Conservation (phyloP, 2,888 invertebrate genomes). For the Sipha maydis region DNA sequence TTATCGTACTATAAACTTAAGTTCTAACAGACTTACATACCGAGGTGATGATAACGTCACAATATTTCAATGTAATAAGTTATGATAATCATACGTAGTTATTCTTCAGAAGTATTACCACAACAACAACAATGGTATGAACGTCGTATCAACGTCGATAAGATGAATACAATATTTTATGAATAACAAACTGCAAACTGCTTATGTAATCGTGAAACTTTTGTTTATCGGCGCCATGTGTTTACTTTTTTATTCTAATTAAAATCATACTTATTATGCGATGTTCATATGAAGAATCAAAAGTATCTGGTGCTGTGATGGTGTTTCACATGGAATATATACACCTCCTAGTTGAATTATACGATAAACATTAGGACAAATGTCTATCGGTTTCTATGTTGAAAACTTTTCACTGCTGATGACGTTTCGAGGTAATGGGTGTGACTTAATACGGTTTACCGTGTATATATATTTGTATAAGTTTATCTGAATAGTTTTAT, state of each 20-base stretch:
- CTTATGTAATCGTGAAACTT: neutral
- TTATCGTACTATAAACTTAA: too few species aligned
- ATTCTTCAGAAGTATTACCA: too few species aligned
- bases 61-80: too few species aligned
- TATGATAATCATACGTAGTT: too few species aligned
- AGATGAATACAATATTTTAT: neutral
- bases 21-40: too few species aligned
- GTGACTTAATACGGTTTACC: neutral
- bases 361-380: neutral
- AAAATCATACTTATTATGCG: neutral
- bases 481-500: too few species aligned
- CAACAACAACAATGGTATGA: too few species aligned
- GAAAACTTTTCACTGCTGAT: neutral
- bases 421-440: neutral
- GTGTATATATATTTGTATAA: neutral
- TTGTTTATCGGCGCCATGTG: neutral
- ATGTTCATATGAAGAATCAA: neutral
- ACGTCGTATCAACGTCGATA: too few species aligned
- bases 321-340: neutral
- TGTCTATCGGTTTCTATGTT: neutral
- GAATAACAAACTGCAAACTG: neutral
- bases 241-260: neutral
- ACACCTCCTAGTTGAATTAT: neutral
- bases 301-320: neutral
- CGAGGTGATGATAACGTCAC: too few species aligned